A percentile compares a stretch with the other conserved stretches of the same genome.
Conservation (phyloP, 2,888 invertebrate species). For the Ormyrus nitidulus region DNA sequence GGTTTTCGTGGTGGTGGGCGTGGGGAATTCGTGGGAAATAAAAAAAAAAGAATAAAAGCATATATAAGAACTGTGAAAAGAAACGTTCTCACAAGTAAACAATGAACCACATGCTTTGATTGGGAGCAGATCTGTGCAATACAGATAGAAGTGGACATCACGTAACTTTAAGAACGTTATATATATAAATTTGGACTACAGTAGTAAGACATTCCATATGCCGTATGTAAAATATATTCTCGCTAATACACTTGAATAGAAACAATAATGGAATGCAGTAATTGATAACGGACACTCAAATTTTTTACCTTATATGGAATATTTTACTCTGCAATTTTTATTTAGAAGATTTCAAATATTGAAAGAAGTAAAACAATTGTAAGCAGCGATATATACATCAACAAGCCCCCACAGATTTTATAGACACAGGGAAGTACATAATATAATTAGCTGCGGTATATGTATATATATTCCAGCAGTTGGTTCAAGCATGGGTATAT, state of each 20-base stretch:
- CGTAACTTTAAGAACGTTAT: constrained; percentile 34
- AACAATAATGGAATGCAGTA: no score
- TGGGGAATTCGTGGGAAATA: constrained; percentile 66
- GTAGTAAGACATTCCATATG: constrained; percentile 26
- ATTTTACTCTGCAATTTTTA: constrained; percentile 31
- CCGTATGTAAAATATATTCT: not conserved
- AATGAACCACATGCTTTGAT: constrained; percentile 78
- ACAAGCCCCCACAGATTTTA: constrained; percentile 75
- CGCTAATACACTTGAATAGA: no score
- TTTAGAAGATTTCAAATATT: constrained; percentile 35
- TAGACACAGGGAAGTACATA: constrained; percentile 56
- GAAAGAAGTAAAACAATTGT: constrained; percentile 63
- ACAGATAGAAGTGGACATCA: constrained; percentile 39
- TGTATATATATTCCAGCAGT: constrained; percentile 67
- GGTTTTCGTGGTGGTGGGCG: constrained; percentile 53
- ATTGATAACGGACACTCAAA: no score
- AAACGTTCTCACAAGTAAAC: constrained; percentile 83
- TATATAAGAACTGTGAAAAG: constrained; percentile 93
- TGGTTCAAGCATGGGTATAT: constrained; percentile 77
- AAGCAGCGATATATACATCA: constrained; percentile 80
- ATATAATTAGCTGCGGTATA: constrained; percentile 65
- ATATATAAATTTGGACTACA: constrained; percentile 30
- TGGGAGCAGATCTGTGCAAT: constrained; percentile 47
- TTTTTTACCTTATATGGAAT: constrained; percentile 1
- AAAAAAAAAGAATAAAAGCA: constrained; percentile 82